Conservation (phyloP, 2,113 vertebrate species). For the Canis aureus region DNA sequence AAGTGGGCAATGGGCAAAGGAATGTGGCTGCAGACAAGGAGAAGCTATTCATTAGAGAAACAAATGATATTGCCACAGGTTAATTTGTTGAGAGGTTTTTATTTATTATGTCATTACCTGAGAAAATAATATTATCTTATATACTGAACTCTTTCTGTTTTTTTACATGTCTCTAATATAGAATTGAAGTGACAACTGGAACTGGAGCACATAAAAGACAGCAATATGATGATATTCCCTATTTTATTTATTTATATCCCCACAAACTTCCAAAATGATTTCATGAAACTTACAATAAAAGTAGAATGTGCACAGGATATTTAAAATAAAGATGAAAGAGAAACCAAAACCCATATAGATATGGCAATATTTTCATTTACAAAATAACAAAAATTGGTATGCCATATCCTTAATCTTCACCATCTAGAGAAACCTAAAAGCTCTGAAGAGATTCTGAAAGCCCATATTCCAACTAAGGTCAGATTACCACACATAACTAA, state of each 20-base stretch:
- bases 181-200: constrained; percentile 3
- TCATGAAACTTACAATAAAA: constrained; percentile 22
- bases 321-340: constrained; percentile 22
- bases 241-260: constrained; percentile 19
- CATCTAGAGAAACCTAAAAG: background rate
- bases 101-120: constrained; percentile 27
- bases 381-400: background rate
- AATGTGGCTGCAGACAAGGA: background rate
- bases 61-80: background rate
- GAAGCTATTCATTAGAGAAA: background rate
- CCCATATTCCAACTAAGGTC: background rate
- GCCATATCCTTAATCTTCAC: background rate
- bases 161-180: background rate
- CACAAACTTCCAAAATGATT: background rate
- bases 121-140: constrained; percentile 20
- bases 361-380: background rate
- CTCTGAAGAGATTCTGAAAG: background rate
- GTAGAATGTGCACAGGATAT: background rate
- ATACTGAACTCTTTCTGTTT: background rate
- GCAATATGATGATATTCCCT: background rate
- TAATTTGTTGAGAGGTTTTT: background rate
- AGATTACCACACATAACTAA: background rate
- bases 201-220: background rate
- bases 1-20: background rate
- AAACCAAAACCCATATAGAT: background rate